Evolutionary conservation across 2,113 vertebrate genomes (phyloP), one percentile per base, ranked within the genome.

Genomic region (Varanus komodoensis): DNA sequence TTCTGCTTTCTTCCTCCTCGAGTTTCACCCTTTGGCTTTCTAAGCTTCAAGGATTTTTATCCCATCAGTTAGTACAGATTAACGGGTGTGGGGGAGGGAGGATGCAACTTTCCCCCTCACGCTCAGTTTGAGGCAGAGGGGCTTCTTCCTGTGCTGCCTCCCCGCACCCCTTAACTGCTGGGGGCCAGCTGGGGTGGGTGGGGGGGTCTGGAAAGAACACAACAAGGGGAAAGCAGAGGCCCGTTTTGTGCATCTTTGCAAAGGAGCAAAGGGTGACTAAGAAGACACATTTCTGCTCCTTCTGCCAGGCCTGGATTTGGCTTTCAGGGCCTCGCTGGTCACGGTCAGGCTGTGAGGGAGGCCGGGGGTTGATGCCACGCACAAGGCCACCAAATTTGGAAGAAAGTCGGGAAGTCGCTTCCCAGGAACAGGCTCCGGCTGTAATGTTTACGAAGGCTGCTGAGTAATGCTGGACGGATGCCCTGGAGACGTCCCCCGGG

Each of bases 171-270:
- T 9, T 32, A 29, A 71, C 0, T 71, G 69, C 27, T 71, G 69
- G 92, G 83, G 4, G 71, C 84, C 64, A 85, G 5, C 92, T 88
- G 87, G 94, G 94, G 94, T 93, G 92, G 92, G 90, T 95, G 94
- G 93, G 94, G 93, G 92, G 92, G 90, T 95, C 92, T 95, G 68
- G 0, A 50, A 73, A 73, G 93, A 88, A 91, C 88, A 91, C 85
- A 71, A 93, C 92, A 90, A 91, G 52, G 25, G 44, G 87, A 83
- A 93, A 93, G 93, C 94, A 91, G 84, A 50, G 54, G 90, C 69
- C 92, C 94, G 91, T 38, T 57, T 14, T 27, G 92, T 93, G 86
- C 91, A 84, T 93, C 93, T 86, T 81, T 89, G 92, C 94, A 92
- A 88, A 69, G 89, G 90, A 94, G 95, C 93, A 93, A 95, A 94